Base-by-base conservation (phyloP, 2,888 invertebrate species). In the Pristionchus mayeri region DNA sequence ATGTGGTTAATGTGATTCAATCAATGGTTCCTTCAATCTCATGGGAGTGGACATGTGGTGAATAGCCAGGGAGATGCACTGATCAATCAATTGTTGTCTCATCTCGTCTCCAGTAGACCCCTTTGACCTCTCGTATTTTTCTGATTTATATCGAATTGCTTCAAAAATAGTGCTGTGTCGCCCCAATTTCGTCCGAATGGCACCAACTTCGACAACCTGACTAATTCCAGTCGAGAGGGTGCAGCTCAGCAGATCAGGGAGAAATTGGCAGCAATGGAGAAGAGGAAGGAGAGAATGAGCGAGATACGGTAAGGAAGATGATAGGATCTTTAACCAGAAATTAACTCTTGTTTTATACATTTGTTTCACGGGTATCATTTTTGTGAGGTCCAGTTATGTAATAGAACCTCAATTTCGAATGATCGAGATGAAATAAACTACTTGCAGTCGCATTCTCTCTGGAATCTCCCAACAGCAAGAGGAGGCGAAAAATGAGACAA, bases 231-330 rank as follows among this genome's bases (percentile, higher is more conserved):
- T 78, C 87, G 88, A 84, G 90, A 90, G 57, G 86, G 88, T 84
- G 86, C 90, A 18, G 88, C 87, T 84, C 63, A 85, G 40, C 78
- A 86, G 85, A 90, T 91, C 75, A 88, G 90, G 50, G 89, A 90
- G 86, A 88, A 89, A 11, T 87, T 91, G 83, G 89, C 89, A 52
- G 89, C 90, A 63, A 88, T 91, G 86, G 89, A 88, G 63, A 89
- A 89, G 34, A 75, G 90, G 34, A 88, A 88, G 76, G 87, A 90
- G 78, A 86, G 90, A 67, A 87, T 91, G 85, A 84, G 86, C 54
- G 85, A 88, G 82, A 88, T 91, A 52, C 84, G 89, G 71, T 83
- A 86, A 67, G 79, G 13, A 21, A 18, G 2, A 24, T 27, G 34
- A n/a, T n/a, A n/a, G n/a, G n/a, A n/a, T n/a, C n/a, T n/a, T n/a